These are phyloP conservation scores for Protonemura montana DNA, from an alignment of 2,888 invertebrate genomes.

Conservation along the genomic window DNA sequence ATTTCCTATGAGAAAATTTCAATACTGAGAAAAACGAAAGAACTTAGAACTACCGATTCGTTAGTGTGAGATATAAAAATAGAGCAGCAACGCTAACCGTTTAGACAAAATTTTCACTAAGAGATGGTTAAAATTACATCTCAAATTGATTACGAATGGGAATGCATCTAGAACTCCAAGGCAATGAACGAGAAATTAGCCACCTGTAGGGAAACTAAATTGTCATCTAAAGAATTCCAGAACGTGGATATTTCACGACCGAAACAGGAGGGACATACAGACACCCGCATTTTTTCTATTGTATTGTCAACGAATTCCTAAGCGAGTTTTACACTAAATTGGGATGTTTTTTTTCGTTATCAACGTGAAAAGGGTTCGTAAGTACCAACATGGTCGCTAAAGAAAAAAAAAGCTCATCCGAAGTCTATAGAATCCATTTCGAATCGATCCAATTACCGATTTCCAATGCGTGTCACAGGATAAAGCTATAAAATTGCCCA, in stretches of 20 bases:
- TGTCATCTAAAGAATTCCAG: background rate
- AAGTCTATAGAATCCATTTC: background rate
- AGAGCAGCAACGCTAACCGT: too few species aligned
- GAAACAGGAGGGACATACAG: background rate
- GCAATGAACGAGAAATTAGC: background rate
- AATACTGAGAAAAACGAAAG: background rate
- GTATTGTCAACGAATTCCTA: constrained; percentile 16
- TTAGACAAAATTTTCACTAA: too few species aligned
- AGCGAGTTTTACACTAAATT: background rate
- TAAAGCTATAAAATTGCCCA: constrained; percentile 30
- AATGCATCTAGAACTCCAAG: background rate
- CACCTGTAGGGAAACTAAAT: background rate
- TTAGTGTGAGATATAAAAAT: too few species aligned
- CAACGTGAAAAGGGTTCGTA: background rate
- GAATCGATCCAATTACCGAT: constrained; percentile 27
- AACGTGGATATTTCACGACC: background rate
- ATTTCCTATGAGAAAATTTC: background rate
- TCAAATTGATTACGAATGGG: too few species aligned
- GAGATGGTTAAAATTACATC: too few species aligned
- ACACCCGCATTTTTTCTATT: background rate
- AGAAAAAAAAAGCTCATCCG: background rate
- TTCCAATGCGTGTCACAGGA: constrained; percentile 28
- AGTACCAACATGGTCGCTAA: background rate
- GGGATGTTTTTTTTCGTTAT: background rate
- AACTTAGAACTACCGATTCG: too few species aligned